Evolutionary conservation across 2,113 vertebrate genomes (phyloP).

Genomic region (Amia ocellicauda): DNA sequence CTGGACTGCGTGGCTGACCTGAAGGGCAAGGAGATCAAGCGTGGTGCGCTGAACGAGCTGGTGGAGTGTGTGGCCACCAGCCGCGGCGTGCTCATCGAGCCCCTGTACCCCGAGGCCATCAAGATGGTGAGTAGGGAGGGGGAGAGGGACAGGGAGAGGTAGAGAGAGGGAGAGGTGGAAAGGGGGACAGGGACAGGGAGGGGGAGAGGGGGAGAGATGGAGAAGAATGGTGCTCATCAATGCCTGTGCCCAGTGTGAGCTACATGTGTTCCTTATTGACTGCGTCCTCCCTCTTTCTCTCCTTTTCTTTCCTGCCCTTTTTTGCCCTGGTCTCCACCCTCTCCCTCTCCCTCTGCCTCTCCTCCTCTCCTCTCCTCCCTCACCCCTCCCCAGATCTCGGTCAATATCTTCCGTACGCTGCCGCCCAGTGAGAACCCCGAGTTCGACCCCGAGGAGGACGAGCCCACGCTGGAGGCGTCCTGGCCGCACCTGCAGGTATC

Average conservation of each 20-base stretch:
- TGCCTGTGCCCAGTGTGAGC: no score
- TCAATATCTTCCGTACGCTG: slow-evolving; percentile 88
- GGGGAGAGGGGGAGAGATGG: slow-evolving; percentile 1
- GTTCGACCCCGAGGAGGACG: slow-evolving; percentile 90
- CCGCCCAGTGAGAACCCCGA: slow-evolving; percentile 90
- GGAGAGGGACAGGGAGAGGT: neutral
- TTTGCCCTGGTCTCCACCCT: neutral
- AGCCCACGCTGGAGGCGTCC: slow-evolving; percentile 86
- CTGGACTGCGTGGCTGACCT: slow-evolving; percentile 90
- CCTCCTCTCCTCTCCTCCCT: neutral
- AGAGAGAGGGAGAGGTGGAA: slow-evolving; percentile 4
- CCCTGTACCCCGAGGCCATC: slow-evolving; percentile 85
- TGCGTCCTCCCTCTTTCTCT: neutral
- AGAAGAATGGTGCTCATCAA: neutral
- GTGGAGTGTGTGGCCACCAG: slow-evolving; percentile 86
- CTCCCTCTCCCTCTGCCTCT: neutral
- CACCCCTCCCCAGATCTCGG: slow-evolving; percentile 70
- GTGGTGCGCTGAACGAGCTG: slow-evolving; percentile 84
- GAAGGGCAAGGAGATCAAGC: slow-evolving; percentile 92
- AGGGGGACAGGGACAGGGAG: slow-evolving; percentile 3
- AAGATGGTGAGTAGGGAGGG: slow-evolving; percentile 77
- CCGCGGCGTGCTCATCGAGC: slow-evolving; percentile 85
- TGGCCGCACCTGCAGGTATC: slow-evolving; percentile 88
- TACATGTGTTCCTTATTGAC: no score
- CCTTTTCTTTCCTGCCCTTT: neutral